Percentiles rank a stretch among this genome's conserved stretches.
Conservation (phyloP, 2,888 invertebrate genomes). For the Arge pagana region DNA sequence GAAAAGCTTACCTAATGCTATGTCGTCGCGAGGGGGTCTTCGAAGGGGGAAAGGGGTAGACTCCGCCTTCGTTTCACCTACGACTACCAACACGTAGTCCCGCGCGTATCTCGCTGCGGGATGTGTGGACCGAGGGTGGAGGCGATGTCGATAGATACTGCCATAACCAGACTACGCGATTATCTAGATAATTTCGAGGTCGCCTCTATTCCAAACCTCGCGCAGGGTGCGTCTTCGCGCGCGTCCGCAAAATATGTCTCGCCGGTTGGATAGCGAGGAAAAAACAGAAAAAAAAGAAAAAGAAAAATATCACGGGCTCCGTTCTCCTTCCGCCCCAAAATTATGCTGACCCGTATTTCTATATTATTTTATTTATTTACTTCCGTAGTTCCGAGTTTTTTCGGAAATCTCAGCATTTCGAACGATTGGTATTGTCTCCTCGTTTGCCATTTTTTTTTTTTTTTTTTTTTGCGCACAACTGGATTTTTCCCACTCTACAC, state of each 20-base stretch:
- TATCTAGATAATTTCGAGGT: slow-evolving; percentile 51
- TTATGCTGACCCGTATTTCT: no score
- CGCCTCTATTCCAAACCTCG: slow-evolving; percentile 28
- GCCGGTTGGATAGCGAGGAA: not conserved
- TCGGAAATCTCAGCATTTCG: no score
- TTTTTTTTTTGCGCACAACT: no score
- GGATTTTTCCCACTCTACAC: no score
- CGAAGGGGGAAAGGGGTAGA: slow-evolving; percentile 44
- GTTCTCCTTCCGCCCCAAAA: no score
- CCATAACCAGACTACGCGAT: slow-evolving; percentile 44
- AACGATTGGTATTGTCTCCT: no score
- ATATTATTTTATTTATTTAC: not conserved
- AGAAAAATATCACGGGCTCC: not conserved
- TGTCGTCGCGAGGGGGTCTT: slow-evolving; percentile 3
- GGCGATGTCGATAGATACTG: slow-evolving; percentile 42
- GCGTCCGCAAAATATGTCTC: not conserved
- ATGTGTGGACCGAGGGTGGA: not conserved
- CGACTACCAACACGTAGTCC: not conserved
- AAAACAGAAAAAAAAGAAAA: not conserved
- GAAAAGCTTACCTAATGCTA: slow-evolving; percentile 58
- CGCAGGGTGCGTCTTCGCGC: slow-evolving; percentile 45
- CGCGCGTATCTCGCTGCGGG: not conserved
- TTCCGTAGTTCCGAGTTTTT: not conserved
- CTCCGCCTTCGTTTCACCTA: slow-evolving; percentile 52
- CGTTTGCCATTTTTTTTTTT: no score